Conservation (phyloP, 1,140 invertebrate genomes). For the Caerostris extrusa region DNA sequence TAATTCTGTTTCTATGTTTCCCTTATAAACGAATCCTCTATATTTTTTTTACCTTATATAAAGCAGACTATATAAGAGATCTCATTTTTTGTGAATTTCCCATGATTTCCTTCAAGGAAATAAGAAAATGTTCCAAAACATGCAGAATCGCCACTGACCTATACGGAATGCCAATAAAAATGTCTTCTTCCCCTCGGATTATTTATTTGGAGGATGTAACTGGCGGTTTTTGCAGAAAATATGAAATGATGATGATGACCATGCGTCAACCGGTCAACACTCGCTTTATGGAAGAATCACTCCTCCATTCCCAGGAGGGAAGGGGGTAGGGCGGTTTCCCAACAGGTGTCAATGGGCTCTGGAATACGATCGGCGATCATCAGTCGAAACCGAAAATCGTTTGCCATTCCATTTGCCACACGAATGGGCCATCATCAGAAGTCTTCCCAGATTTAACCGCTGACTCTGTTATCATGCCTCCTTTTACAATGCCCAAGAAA, state of each 20-base stretch:
- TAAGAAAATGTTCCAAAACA: no score
- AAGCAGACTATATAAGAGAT: no score
- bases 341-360: background rate
- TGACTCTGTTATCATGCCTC: background rate
- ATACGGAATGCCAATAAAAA: background rate
- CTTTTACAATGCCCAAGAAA: background rate
- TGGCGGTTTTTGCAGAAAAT: slow-evolving; percentile 8
- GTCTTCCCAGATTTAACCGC: background rate
- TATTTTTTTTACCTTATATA: no score
- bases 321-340: no score
- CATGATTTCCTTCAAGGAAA: no score
- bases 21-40: no score
- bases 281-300: slow-evolving; percentile 35
- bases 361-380: background rate
- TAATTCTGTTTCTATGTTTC: no score
- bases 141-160: background rate
- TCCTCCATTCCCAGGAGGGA: background rate
- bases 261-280: slow-evolving; percentile 14
- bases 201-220: background rate
- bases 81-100: no score
- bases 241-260: slow-evolving; percentile 14
- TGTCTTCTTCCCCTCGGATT: background rate
- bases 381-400: slow-evolving; percentile 1
- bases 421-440: background rate
- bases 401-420: background rate